These are phyloP conservation scores for Peromyscus aztecus DNA, from an alignment of 2,797 vertebrate species.

Conservation along the genomic window DNA sequence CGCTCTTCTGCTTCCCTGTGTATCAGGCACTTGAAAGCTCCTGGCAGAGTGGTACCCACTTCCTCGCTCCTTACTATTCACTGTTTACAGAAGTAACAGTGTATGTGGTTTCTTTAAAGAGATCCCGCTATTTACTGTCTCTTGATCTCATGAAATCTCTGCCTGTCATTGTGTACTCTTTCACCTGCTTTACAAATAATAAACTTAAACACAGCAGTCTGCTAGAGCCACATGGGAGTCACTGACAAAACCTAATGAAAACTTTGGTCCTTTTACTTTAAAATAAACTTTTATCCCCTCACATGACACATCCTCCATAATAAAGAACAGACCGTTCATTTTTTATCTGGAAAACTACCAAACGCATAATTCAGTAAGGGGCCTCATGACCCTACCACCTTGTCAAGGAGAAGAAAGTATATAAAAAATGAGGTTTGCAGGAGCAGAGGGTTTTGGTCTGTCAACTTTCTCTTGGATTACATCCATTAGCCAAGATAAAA, in stretches of 20 bases:
- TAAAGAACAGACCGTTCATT: conserved; percentile 81
- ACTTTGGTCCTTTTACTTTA: conserved; percentile 57
- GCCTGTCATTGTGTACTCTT: neutral
- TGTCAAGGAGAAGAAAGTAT: conserved; percentile 78
- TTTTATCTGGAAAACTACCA: conserved; percentile 81
- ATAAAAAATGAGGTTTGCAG: conserved; percentile 79
- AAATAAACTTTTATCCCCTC: conserved; percentile 72
- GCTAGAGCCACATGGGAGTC: conserved; percentile 20
- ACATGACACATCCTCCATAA: conserved; percentile 72
- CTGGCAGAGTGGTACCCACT: neutral
- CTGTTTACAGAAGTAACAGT: conserved; percentile 44
- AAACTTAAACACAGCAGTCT: conserved; percentile 41
- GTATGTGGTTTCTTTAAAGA: conserved; percentile 48
- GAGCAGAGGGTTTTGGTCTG: conserved; percentile 75
- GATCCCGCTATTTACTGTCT: conserved; percentile 40
- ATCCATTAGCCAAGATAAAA: conserved; percentile 72
- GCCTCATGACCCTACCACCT: conserved; percentile 79
- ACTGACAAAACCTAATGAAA: conserved; percentile 67
- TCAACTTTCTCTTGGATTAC: conserved; percentile 81
- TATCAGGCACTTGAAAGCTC: neutral
- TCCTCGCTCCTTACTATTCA: neutral
- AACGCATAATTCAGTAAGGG: conserved; percentile 69
- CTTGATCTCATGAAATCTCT: conserved; percentile 49
- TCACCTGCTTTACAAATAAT: conserved; percentile 67
- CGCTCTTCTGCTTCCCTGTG: neutral